phyloP scores from a whole-genome alignment of 2,113 vertebrate genomes.

The Orycteropus afer region DNA sequence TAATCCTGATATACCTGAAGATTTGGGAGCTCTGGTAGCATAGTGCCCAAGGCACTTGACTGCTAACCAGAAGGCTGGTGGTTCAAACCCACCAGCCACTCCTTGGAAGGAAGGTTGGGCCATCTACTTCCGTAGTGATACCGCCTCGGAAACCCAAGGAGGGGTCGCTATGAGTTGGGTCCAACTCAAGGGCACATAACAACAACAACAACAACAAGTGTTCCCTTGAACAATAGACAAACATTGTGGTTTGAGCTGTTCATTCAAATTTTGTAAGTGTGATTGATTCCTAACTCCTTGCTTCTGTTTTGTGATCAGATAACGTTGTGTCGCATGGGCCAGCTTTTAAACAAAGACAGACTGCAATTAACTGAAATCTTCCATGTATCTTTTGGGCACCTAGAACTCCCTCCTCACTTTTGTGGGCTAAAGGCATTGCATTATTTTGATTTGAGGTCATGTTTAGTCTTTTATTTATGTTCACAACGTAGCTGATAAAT shows the following conservation, averaged over 20 bases:
- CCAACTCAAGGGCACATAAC: no score
- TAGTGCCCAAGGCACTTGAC: no score
- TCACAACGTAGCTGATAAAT: constrained; percentile 14
- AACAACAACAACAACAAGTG: no score
- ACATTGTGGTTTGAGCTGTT: background rate
- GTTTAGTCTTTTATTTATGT: constrained; percentile 50
- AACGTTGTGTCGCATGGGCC: background rate
- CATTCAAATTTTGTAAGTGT: background rate
- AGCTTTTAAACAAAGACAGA: constrained; percentile 45
- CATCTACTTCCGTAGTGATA: no score
- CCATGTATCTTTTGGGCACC: background rate
- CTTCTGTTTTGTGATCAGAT: background rate
- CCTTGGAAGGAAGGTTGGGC: no score
- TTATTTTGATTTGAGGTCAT: constrained; percentile 39
- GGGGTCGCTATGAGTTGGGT: no score
- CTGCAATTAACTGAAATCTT: constrained; percentile 18
- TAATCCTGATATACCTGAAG: background rate
- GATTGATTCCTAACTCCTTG: background rate
- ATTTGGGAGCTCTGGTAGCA: no score
- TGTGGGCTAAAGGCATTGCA: background rate
- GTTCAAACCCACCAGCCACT: no score
- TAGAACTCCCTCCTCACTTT: background rate
- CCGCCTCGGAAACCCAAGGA: no score
- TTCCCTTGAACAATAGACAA: no score
- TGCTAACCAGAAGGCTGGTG: no score